Evolutionary conservation across 2,888 invertebrate species (phyloP).

Genomic region (Ochropleura leucogaster): DNA sequence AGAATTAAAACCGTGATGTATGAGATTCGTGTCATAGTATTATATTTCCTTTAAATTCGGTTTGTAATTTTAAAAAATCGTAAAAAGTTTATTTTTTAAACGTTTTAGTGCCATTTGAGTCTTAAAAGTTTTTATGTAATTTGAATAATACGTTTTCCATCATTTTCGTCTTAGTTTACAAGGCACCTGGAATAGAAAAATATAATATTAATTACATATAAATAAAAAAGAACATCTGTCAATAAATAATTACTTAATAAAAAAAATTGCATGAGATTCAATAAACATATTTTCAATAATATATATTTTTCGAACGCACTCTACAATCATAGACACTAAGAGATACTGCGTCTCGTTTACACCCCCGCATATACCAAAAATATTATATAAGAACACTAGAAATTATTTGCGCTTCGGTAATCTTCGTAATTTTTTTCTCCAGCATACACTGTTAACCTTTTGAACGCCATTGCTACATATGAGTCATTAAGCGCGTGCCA

Average conservation of each 20-base stretch:
- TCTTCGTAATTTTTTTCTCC: not conserved
- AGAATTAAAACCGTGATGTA: not conserved
- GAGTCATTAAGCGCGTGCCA: too few species aligned
- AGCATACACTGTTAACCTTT: not conserved
- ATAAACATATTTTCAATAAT: not conserved
- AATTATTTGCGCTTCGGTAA: not conserved
- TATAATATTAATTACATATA: not conserved
- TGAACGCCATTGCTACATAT: too few species aligned
- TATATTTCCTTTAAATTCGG: slow-evolving; percentile 34
- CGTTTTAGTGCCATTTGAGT: slow-evolving; percentile 53
- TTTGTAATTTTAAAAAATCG: slow-evolving; percentile 15
- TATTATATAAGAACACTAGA: not conserved
- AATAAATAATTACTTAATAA: too few species aligned
- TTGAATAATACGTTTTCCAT: slow-evolving; percentile 39
- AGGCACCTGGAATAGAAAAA: slow-evolving; percentile 74
- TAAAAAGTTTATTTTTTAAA: slow-evolving; percentile 21
- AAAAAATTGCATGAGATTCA: not conserved
- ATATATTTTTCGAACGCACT: not conserved
- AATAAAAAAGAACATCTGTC: too few species aligned
- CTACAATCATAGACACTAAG: not conserved
- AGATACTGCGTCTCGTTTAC: not conserved
- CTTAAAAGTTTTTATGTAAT: slow-evolving; percentile 33
- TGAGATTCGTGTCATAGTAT: slow-evolving; percentile 39
- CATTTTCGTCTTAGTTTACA: slow-evolving; percentile 66
- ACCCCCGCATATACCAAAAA: not conserved